Conservation (phyloP, 2,888 invertebrate species). For the Neoascia interrupta region DNA sequence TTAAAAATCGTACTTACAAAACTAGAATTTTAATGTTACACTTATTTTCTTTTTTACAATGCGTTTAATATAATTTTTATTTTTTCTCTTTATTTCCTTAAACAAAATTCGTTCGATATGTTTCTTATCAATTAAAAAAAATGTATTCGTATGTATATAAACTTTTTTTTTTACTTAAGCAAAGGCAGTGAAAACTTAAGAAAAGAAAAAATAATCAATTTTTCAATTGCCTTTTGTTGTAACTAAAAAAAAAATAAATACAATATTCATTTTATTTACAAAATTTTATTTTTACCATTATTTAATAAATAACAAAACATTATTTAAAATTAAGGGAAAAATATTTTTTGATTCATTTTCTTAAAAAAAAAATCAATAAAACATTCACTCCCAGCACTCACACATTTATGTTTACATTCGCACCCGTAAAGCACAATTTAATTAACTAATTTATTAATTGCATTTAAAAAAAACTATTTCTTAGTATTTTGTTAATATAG, state of each 20-base stretch:
- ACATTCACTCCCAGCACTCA: constrained; percentile 28
- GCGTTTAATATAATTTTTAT: constrained; percentile 4
- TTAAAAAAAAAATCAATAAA: constrained; percentile 26
- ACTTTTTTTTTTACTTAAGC: constrained; percentile 3
- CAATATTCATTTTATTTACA: constrained; percentile 26
- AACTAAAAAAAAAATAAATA: constrained; percentile 54
- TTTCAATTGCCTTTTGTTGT: constrained; percentile 12
- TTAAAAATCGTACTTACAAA: constrained; percentile 41
- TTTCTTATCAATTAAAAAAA: constrained; percentile 1
- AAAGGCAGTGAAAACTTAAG: constrained; percentile 47
- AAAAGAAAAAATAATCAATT: constrained; percentile 5
- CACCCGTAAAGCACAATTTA: constrained; percentile 48
- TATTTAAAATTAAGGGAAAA: constrained; percentile 27
- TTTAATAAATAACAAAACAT: constrained; percentile 65
- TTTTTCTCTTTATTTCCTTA: not conserved
- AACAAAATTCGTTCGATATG: constrained; percentile 44
- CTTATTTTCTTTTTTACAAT: constrained; percentile 20
- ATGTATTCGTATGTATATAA: no score
- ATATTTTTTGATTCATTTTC: not conserved
- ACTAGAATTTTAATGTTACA: constrained; percentile 13
- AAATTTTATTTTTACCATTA: constrained; percentile 39
- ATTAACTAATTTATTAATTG: constrained; percentile 33
- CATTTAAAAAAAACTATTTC: no score
- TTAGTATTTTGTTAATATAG: not conserved
- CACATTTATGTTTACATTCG: constrained; percentile 27